These are phyloP conservation scores for Anagyrus pseudococci DNA, from an alignment of 2,888 invertebrate genomes.

Conservation along the genomic window DNA sequence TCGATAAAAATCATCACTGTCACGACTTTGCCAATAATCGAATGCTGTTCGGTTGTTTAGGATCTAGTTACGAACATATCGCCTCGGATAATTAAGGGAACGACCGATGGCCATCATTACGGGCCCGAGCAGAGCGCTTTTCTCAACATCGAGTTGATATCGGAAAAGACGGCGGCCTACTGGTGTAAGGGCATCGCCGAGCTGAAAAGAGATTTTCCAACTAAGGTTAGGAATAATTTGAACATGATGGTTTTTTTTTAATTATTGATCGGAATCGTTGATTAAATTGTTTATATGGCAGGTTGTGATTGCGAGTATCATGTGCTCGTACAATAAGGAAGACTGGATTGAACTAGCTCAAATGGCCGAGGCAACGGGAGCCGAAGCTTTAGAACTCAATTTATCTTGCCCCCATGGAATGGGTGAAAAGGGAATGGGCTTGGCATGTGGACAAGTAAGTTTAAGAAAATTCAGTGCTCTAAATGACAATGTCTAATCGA, in stretches of 20 bases:
- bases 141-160: constrained; percentile 96
- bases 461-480: neutral
- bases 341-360: constrained; percentile 89
- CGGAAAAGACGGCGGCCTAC: constrained; percentile 93
- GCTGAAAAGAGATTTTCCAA: constrained; percentile 90
- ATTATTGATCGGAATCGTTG: neutral
- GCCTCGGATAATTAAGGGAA: constrained; percentile 93
- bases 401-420: constrained; percentile 98
- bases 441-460: constrained; percentile 93
- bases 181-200: constrained; percentile 91
- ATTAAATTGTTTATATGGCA: constrained; percentile 52
- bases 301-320: constrained; percentile 93
- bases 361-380: constrained; percentile 81
- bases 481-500: neutral
- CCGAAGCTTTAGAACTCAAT: constrained; percentile 95
- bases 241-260: neutral
- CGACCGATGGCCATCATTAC: constrained; percentile 87
- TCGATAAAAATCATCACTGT: too few species aligned
- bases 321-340: constrained; percentile 85
- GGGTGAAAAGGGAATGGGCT: constrained; percentile 98
- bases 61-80: constrained; percentile 96
- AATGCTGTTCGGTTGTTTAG: constrained; percentile 60
- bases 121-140: constrained; percentile 98
- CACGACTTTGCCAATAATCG: too few species aligned
- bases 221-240: constrained; percentile 68